phyloP scores from a whole-genome alignment of 1,140 invertebrate genomes.

The Anastrepha obliqua region DNA sequence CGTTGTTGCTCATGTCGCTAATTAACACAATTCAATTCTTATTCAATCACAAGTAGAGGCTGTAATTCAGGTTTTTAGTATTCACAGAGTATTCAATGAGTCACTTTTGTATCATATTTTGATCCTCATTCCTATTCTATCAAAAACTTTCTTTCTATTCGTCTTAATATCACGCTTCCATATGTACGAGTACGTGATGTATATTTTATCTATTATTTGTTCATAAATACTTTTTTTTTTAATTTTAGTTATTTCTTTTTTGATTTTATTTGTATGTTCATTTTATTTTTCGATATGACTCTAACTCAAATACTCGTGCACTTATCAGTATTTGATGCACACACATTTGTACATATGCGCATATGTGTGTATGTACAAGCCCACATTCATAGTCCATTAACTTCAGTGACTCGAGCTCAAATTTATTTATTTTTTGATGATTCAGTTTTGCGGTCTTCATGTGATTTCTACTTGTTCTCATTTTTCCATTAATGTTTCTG shows the following conservation, averaged over 20 bases:
- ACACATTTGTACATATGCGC: background rate
- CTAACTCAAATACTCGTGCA: background rate
- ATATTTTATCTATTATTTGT: background rate
- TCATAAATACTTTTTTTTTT: conserved; percentile 3
- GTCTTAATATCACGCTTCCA: too few relatives aligned
- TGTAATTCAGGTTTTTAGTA: too few relatives aligned
- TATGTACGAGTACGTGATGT: too few relatives aligned
- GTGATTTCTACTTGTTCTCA: conserved; percentile 14
- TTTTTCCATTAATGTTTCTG: conserved; percentile 1
- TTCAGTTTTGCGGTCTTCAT: background rate
- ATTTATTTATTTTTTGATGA: conserved; percentile 2
- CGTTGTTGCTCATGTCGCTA: too few relatives aligned
- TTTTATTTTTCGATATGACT: background rate
- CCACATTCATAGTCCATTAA: background rate
- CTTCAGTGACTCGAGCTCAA: background rate
- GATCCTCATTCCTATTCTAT: too few relatives aligned
- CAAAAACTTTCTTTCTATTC: too few relatives aligned
- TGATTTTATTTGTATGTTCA: background rate
- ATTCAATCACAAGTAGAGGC: too few relatives aligned
- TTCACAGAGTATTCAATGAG: too few relatives aligned
- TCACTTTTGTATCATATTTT: too few relatives aligned
- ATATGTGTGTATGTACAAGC: background rate
- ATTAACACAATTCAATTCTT: too few relatives aligned
- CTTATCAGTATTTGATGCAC: background rate
- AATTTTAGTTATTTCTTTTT: background rate